phyloP scores from a whole-genome alignment of 2,113 vertebrate species.

The Cardinalis cardinalis region DNA sequence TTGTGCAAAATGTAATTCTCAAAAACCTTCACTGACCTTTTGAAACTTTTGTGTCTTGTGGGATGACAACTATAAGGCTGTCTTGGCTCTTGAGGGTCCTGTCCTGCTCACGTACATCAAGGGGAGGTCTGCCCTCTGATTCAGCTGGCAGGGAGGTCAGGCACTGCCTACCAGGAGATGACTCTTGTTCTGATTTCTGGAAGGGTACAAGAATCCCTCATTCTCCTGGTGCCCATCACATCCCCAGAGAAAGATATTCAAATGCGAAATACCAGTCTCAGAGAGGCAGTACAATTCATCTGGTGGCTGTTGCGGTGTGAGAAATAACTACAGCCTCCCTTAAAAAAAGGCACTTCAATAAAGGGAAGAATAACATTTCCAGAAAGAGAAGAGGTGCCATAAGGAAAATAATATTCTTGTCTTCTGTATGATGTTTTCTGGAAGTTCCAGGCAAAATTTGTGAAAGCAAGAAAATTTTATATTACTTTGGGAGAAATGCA shows the following conservation, averaged over 20 bases:
- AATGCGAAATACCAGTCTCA: background rate
- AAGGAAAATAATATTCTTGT: background rate
- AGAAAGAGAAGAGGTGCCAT: background rate
- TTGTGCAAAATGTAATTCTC: conserved; percentile 27
- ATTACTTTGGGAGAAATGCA: background rate
- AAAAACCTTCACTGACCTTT: conserved; percentile 58
- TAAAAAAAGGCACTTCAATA: background rate
- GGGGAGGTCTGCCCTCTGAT: accelerated
- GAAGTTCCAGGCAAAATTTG: background rate
- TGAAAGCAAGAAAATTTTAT: background rate
- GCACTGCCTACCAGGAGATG: accelerated
- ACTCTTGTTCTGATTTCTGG: background rate
- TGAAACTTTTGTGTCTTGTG: conserved; percentile 22
- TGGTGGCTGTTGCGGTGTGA: background rate
- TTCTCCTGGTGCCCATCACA: background rate
- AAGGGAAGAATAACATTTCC: background rate
- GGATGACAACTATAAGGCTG: background rate
- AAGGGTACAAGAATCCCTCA: accelerated
- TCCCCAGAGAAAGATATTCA: background rate
- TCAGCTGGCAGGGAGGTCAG: background rate
- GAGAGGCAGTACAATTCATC: background rate
- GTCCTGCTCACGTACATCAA: accelerated
- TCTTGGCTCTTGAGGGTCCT: background rate
- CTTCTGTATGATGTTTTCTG: background rate
- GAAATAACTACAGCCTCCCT: background rate